Evolutionary conservation across 2,797 vertebrate species (phyloP), one percentile per base, ranked within the genome.

Genomic region (Coilia nasus): DNA sequence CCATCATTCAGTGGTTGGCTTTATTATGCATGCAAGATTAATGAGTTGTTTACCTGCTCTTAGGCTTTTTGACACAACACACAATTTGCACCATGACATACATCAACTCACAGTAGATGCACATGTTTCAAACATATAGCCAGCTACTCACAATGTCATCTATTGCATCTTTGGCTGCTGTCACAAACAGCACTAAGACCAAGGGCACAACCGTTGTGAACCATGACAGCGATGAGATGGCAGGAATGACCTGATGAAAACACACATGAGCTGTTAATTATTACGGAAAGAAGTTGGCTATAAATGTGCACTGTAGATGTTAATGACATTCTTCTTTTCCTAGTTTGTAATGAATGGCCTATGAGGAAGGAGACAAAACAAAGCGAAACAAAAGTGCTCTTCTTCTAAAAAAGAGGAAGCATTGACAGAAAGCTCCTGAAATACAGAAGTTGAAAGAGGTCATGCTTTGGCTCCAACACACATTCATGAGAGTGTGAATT

Each of bases 141-240:
- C 1, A 9, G 28, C 14, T 81, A 88, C 95, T 97, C 92, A 99
- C 98, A 62, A 97, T 92, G 78, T 99, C 98, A 7, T 99, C 98
- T 0, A 94, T 96, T 86, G 97, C 98, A 86, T 99, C 98, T 92
- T 99, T 99, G 86, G 96, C 96, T 44, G 97, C 97, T 0, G 98
- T 98, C 86, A 99, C 95, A 0, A 96, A 83, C 85, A 99, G 92
- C 89, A 99, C 98, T 81, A 99, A 92, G 62, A 97, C 91, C 31
- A 99, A 93, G 6, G 98, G 98, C 56, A 98, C 94, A 6, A 99
- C 97, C 0, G 97, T 99, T 85, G 98, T 99, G 91, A 97, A 98
- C 97, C 97, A 99, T 23, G 97, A 94, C 90, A 99, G 95, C 0
- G 98, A 98, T 14, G 98, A 91, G n/a, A 91, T 89, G 25, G 86